These are phyloP conservation scores for Premnoplex brunnescens DNA, from an alignment of 2,797 vertebrate species.

Conservation along the genomic window DNA sequence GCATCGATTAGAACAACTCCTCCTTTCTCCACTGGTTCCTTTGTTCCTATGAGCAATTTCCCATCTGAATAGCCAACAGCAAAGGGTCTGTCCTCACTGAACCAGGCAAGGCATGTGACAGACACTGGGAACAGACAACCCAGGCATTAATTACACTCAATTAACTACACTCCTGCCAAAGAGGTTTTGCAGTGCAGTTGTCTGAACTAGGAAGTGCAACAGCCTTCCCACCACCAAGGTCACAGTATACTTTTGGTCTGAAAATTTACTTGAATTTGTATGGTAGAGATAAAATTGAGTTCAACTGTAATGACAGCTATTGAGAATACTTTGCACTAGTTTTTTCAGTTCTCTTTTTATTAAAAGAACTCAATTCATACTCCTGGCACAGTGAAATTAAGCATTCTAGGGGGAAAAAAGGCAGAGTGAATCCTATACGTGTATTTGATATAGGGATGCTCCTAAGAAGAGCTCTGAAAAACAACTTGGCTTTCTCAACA, in stretches of 20 bases:
- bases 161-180: not conserved
- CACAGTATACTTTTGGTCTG: not conserved
- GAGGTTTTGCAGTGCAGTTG: not conserved
- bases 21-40: constrained; percentile 89
- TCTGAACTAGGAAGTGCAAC: not conserved
- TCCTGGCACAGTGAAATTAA: not conserved
- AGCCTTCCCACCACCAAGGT: not conserved
- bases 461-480: not conserved
- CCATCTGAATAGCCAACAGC: constrained; percentile 95
- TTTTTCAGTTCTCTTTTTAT: not conserved
- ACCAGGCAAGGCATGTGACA: constrained; percentile 89
- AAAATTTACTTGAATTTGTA: not conserved
- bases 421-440: not conserved
- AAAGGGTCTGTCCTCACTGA: constrained; percentile 92
- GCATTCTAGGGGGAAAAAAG: not conserved
- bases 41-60: constrained; percentile 90
- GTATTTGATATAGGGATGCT: not conserved
- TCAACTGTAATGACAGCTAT: not conserved
- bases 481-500: not conserved
- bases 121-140: constrained; percentile 63
- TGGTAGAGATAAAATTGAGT: not conserved
- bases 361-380: not conserved
- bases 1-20: constrained; percentile 91
- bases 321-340: not conserved
- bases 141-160: not conserved